Evolutionary conservation across 2,797 vertebrate species (phyloP).

Genomic region (Sebastiscus albofasciatus): DNA sequence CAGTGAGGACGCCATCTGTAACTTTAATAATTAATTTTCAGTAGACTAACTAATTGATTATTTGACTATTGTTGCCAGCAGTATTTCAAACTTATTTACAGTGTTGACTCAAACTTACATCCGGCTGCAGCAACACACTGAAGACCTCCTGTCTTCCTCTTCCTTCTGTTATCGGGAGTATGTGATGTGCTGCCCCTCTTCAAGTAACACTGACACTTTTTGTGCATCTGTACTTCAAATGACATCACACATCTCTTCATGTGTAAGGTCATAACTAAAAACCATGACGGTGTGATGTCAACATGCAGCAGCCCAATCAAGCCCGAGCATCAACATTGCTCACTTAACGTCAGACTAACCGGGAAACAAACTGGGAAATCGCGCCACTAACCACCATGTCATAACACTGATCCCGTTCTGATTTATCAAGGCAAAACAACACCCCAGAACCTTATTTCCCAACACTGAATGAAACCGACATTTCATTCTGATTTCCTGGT

Average conservation of each 20-base stretch:
- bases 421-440: conserved; percentile 55
- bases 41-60: background rate
- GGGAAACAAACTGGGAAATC: conserved; percentile 13
- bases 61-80: background rate
- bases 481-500: conserved; percentile 61
- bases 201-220: no score
- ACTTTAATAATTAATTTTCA: background rate
- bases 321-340: background rate
- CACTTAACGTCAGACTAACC: conserved; percentile 1
- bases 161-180: background rate
- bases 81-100: background rate
- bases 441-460: conserved; percentile 54
- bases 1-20: background rate
- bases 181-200: background rate
- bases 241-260: background rate
- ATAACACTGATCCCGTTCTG: conserved; percentile 56
- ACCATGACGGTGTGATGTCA: background rate
- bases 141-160: background rate
- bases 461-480: conserved; percentile 58
- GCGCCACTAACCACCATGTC: conserved; percentile 50
- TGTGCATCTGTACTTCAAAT: background rate
- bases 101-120: background rate
- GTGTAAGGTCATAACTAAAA: background rate
- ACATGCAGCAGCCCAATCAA: background rate
- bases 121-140: background rate